Conservation (phyloP, 1,140 invertebrate species). For the Drosophila novamexicana region DNA sequence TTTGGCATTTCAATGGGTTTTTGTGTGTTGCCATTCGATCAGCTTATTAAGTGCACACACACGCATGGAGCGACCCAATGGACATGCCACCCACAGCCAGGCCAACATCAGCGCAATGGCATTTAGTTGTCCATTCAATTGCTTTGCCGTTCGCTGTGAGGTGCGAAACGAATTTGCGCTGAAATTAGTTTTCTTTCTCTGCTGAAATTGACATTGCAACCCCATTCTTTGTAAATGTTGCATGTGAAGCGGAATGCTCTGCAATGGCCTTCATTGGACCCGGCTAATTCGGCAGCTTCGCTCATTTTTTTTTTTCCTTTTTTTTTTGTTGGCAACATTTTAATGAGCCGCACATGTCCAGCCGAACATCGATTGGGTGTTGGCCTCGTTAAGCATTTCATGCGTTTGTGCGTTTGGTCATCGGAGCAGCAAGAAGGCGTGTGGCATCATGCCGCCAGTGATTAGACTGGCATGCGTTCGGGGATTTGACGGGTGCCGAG, state of each 20-base stretch:
- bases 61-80: slow-evolving; percentile 26
- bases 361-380: slow-evolving; percentile 19
- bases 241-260: slow-evolving; percentile 31
- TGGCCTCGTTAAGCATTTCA: slow-evolving; percentile 57
- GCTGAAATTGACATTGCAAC: slow-evolving; percentile 65
- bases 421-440: slow-evolving; percentile 58
- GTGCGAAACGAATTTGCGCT: slow-evolving; percentile 81
- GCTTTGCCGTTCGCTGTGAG: slow-evolving; percentile 71
- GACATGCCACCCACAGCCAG: not conserved
- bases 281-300: slow-evolving; percentile 38
- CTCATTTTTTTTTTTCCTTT: slow-evolving; percentile 41
- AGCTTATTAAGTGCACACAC: slow-evolving; percentile 81
- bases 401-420: slow-evolving; percentile 16
- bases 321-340: slow-evolving; percentile 48
- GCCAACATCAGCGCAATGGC: slow-evolving; percentile 6
- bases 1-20: slow-evolving; percentile 80
- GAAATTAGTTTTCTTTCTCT: slow-evolving; percentile 81
- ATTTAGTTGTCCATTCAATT: slow-evolving; percentile 68
- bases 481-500: slow-evolving; percentile 38
- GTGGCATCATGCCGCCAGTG: slow-evolving; percentile 62
- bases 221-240: slow-evolving; percentile 37
- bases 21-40: slow-evolving; percentile 79
- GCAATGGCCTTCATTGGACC: slow-evolving; percentile 16
- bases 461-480: slow-evolving; percentile 59
- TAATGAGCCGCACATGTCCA: slow-evolving; percentile 77